A percentile compares a stretch with the other conserved stretches of the same genome.
Evolutionary conservation across 2,797 vertebrate genomes (phyloP).

Genomic region (Echeneis naucrates): DNA sequence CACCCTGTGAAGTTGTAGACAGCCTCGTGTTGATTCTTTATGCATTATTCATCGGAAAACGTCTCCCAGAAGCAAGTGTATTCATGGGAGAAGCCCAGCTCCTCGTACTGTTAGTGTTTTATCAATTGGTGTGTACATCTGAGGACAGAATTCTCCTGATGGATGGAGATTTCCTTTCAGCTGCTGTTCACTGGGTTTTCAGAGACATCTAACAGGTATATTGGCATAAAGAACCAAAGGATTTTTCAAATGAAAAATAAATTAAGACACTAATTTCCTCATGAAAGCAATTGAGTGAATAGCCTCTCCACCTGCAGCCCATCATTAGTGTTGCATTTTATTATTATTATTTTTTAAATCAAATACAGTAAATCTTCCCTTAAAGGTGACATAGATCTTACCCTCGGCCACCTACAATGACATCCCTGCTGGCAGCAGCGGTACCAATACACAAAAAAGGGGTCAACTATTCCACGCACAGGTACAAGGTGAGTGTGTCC

Average conservation of each 20-base stretch:
- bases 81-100: background rate
- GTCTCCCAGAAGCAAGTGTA: constrained; percentile 22
- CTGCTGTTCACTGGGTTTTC: constrained; percentile 18
- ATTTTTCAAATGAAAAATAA: constrained; percentile 12
- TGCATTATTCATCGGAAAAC: constrained; percentile 57
- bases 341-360: background rate
- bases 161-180: background rate
- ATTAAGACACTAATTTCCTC: constrained; percentile 2
- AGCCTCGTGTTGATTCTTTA: constrained; percentile 22
- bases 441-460: background rate
- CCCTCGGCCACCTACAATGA: background rate
- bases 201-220: constrained; percentile 35
- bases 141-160: constrained; percentile 24
- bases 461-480: background rate
- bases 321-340: background rate
- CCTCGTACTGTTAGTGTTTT: background rate
- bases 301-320: background rate
- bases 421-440: background rate
- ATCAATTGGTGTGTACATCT: background rate
- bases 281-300: background rate
- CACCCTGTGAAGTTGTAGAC: constrained; percentile 27
- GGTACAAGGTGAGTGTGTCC: background rate
- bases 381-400: background rate
- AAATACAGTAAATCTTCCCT: background rate
- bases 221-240: constrained; percentile 55